phyloP scores from a whole-genome alignment of 2,797 vertebrate species.

The Miichthys miiuy region DNA sequence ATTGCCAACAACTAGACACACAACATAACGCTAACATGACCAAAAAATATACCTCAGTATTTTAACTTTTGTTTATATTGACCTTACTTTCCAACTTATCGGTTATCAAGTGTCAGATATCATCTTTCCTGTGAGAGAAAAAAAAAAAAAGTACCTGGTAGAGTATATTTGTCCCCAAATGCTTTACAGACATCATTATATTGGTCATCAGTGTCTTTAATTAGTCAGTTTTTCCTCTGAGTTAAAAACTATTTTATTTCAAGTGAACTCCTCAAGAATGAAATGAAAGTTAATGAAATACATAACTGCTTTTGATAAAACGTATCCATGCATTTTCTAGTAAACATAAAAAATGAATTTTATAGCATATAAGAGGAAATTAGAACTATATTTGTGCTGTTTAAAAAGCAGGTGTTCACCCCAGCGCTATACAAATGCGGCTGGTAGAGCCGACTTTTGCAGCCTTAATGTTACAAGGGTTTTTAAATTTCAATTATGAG shows the following conservation, averaged over 20 bases:
- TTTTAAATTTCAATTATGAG: slow-evolving; percentile 13
- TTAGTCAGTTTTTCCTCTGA: not conserved
- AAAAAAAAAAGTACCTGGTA: not conserved
- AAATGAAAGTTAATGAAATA: not conserved
- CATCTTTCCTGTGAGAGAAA: not conserved
- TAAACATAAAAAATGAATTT: not conserved
- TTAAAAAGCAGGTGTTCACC: not conserved
- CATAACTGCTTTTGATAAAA: not conserved
- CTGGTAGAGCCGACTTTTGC: not conserved
- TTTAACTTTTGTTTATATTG: not conserved
- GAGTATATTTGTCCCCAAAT: not conserved
- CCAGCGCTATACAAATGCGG: not conserved
- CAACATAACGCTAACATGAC: not conserved
- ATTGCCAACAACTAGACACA: not conserved
- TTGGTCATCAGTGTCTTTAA: not conserved
- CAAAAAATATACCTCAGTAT: not conserved
- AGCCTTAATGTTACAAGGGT: not conserved
- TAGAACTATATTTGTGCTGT: not conserved
- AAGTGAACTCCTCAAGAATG: slow-evolving; percentile 11
- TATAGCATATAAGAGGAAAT: not conserved
- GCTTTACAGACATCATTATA: not conserved
- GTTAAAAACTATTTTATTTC: not conserved
- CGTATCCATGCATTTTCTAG: not conserved
- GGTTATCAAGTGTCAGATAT: not conserved
- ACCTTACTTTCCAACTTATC: not conserved